These are phyloP conservation scores for Craniophora ligustri DNA, from an alignment of 2,888 invertebrate species.

Conservation along the genomic window DNA sequence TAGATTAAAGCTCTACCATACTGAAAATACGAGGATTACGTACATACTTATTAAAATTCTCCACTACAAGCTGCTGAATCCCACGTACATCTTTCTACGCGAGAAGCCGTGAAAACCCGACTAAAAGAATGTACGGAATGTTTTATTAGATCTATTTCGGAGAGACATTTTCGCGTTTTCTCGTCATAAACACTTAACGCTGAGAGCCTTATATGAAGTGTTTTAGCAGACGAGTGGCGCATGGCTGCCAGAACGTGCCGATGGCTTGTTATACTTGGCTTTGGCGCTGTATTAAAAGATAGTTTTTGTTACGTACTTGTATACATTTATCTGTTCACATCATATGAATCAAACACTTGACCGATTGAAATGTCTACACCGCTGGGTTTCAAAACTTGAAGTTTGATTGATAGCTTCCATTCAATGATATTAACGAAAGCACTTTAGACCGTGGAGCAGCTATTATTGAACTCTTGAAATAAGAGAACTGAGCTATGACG, in stretches of 20 bases:
- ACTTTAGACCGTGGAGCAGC: too few relatives aligned
- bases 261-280: constrained; percentile 18
- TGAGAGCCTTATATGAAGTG: constrained; percentile 44
- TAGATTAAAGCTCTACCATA: not conserved
- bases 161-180: constrained; percentile 31
- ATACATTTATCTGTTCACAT: too few relatives aligned
- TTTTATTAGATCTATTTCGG: constrained; percentile 41
- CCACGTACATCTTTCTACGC: constrained; percentile 13
- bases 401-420: too few relatives aligned
- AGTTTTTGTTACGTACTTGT: too few relatives aligned
- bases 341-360: too few relatives aligned
- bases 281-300: not conserved
- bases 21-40: constrained; percentile 17
- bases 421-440: too few relatives aligned
- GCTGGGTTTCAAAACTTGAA: too few relatives aligned
- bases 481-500: too few relatives aligned
- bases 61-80: constrained; percentile 18
- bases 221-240: constrained; percentile 38
- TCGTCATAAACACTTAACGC: constrained; percentile 48
- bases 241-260: constrained; percentile 35
- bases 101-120: constrained; percentile 17
- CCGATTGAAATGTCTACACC: too few relatives aligned
- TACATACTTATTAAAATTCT: constrained; percentile 39
- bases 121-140: constrained; percentile 20
- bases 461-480: too few relatives aligned